phyloP scores from a whole-genome alignment of 2,113 vertebrate species.

The Zootoca vivipara region DNA sequence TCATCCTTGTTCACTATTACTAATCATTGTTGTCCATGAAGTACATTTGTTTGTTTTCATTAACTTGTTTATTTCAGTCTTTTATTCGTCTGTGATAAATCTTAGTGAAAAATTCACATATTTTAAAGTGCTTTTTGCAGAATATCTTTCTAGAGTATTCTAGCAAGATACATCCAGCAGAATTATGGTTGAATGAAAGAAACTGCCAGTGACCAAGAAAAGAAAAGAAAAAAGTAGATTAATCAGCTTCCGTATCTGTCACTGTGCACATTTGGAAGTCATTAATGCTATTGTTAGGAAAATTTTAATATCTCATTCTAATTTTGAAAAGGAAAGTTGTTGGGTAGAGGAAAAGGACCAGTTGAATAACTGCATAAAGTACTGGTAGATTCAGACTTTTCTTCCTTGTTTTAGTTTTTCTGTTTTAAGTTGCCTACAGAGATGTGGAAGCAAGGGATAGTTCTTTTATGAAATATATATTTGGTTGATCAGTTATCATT shows the following conservation, averaged over 20 bases:
- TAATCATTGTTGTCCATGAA: neutral
- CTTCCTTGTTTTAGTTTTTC: constrained; percentile 17
- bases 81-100: neutral
- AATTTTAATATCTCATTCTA: neutral
- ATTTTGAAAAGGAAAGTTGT: neutral
- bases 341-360: neutral
- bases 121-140: neutral
- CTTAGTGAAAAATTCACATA: neutral
- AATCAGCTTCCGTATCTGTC: neutral
- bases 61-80: neutral
- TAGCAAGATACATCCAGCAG: too few relatives aligned
- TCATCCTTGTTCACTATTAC: neutral
- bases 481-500: constrained; percentile 66
- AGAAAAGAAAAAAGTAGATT: neutral
- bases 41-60: neutral
- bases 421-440: constrained; percentile 37
- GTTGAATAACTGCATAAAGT: neutral
- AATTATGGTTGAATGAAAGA: neutral
- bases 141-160: neutral
- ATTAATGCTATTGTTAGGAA: neutral
- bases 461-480: constrained; percentile 58
- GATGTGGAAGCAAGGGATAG: constrained; percentile 28
- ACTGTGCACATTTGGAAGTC: neutral
- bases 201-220: neutral
- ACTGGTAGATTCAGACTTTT: neutral